A percentile compares a stretch with the other conserved stretches of the same genome.
phyloP scores from a whole-genome alignment of 2,113 vertebrate genomes.

The Ciconia stormi region DNA sequence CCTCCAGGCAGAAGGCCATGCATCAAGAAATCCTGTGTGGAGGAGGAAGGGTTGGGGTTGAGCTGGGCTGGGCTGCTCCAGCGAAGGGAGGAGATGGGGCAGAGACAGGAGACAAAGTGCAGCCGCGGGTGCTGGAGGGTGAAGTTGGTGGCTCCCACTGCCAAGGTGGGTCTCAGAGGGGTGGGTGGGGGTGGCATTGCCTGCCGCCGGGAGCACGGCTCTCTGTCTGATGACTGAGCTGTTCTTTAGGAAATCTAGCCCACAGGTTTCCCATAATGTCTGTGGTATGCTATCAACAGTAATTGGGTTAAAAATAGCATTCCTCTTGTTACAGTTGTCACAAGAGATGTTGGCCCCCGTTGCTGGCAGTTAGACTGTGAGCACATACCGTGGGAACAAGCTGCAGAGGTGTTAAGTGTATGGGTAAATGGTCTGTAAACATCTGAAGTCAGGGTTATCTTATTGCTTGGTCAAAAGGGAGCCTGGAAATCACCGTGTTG shows the following conservation, averaged over 20 bases:
- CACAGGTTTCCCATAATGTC: neutral
- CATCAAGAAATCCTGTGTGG: neutral
- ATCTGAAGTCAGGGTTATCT: neutral
- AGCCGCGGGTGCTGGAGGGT: neutral
- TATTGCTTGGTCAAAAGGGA: neutral
- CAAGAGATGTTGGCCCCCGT: fast-evolving
- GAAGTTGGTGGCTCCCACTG: neutral
- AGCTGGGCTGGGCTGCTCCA: neutral
- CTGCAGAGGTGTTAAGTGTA: neutral
- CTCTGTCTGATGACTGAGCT: neutral
- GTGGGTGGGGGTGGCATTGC: neutral
- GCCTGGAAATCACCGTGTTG: neutral
- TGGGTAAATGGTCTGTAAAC: neutral
- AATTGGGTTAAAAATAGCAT: neutral
- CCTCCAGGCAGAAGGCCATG: neutral
- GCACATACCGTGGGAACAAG: neutral
- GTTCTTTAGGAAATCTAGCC: neutral
- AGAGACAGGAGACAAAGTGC: neutral
- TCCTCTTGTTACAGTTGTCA: neutral
- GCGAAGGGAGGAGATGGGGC: neutral
- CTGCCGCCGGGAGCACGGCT: fast-evolving
- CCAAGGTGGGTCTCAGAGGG: neutral
- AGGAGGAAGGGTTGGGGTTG: neutral
- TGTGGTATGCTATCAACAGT: neutral
- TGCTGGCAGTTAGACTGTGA: neutral